Conservation (phyloP, 2,888 invertebrate species). For the Colletes collaris region DNA sequence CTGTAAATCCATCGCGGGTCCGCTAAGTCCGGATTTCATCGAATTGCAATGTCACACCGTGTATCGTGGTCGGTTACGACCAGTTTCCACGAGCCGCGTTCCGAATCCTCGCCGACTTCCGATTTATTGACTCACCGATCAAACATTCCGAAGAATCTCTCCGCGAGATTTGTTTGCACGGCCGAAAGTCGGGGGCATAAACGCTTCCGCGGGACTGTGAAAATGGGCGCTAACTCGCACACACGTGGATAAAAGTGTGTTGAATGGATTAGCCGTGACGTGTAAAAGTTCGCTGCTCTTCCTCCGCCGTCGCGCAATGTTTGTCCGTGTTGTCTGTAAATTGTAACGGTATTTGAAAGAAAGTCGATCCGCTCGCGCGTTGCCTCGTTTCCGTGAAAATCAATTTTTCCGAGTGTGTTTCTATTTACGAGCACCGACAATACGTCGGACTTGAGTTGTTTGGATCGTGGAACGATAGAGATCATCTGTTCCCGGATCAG, state of each 20-base stretch:
- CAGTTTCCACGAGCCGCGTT: background rate
- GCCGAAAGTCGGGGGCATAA: background rate
- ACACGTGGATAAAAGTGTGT: background rate
- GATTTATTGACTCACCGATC: slow-evolving; percentile 20
- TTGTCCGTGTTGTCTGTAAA: too few species aligned
- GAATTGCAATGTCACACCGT: background rate
- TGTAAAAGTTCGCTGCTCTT: background rate
- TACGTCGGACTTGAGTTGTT: too few species aligned
- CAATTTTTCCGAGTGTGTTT: too few species aligned
- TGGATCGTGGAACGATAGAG: too few species aligned
- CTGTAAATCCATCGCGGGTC: slow-evolving; percentile 3
- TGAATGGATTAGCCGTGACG: slow-evolving; percentile 3
- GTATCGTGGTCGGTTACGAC: too few species aligned
- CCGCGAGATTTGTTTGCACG: slow-evolving; percentile 31
- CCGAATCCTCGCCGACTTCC: background rate
- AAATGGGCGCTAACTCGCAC: background rate
- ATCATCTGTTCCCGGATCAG: background rate
- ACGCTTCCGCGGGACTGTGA: slow-evolving; percentile 5
- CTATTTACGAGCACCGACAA: too few species aligned
- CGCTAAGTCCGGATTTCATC: too few species aligned
- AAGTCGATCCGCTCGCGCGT: too few species aligned
- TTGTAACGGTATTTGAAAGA: too few species aligned
- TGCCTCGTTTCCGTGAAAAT: too few species aligned
- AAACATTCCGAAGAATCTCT: slow-evolving; percentile 18
- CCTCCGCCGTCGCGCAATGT: too few species aligned